A percentile compares a stretch with the other conserved stretches of the same genome.
phyloP scores from a whole-genome alignment of 2,113 vertebrate species.

The Gambusia holbrooki region DNA sequence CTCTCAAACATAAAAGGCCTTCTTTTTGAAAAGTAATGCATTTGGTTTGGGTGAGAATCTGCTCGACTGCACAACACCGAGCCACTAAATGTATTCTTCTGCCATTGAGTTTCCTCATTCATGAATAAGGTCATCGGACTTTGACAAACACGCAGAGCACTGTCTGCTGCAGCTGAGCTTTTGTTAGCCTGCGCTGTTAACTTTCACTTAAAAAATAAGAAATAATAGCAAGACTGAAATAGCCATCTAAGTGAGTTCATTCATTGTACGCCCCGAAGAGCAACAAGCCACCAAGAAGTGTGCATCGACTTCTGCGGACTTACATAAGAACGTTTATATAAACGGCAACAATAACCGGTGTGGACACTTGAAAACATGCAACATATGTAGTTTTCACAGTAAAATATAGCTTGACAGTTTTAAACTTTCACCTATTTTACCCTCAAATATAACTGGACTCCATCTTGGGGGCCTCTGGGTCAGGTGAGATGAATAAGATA shows the following conservation, averaged over 20 bases:
- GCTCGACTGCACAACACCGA: slow-evolving; percentile 24
- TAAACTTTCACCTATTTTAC: not conserved
- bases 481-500: too few species aligned
- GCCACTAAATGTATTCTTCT: slow-evolving; percentile 50
- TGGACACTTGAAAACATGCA: not conserved
- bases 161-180: slow-evolving; percentile 44
- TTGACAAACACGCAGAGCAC: slow-evolving; percentile 47
- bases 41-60: slow-evolving; percentile 36
- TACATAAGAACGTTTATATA: slow-evolving; percentile 50
- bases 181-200: slow-evolving; percentile 51
- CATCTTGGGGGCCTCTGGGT: not conserved
- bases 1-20: slow-evolving; percentile 29
- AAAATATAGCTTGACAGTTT: not conserved
- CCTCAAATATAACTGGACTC: not conserved
- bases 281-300: slow-evolving; percentile 13
- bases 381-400: not conserved
- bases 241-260: slow-evolving; percentile 41
- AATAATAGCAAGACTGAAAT: slow-evolving; percentile 44
- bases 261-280: slow-evolving; percentile 38
- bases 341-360: not conserved
- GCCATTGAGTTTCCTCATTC: slow-evolving; percentile 64
- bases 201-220: slow-evolving; percentile 27
- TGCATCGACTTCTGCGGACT: slow-evolving; percentile 27
- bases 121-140: slow-evolving; percentile 62
- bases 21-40: slow-evolving; percentile 48